phyloP scores from a whole-genome alignment of 2,888 invertebrate species.

The Lepidocyrtoides sp. region DNA sequence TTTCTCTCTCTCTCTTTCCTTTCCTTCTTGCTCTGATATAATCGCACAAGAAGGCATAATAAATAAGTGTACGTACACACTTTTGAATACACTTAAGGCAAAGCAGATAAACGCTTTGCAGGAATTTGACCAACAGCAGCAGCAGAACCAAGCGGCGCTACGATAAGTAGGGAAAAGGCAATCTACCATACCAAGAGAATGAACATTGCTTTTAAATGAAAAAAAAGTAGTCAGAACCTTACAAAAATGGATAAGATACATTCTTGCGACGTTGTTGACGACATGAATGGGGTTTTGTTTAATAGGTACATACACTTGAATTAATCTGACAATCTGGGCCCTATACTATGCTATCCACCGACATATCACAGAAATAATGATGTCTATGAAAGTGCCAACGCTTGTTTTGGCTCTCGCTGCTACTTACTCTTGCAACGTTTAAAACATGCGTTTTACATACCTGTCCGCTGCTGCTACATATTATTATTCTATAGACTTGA shows the following conservation, averaged over 20 bases:
- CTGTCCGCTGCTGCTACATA: not conserved
- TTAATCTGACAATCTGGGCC: not conserved
- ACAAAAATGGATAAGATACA: constrained; percentile 50
- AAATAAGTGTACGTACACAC: constrained; percentile 9
- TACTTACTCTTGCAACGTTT: not conserved
- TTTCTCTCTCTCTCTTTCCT: constrained; percentile 34
- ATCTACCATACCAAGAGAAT: not conserved
- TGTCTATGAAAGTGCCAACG: not conserved
- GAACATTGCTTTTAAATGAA: not conserved
- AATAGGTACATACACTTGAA: constrained; percentile 25
- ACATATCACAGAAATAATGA: constrained; percentile 11
- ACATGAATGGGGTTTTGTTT: constrained; percentile 15
- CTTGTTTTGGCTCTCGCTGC: not conserved
- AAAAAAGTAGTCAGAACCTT: constrained; percentile 67
- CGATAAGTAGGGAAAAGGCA: constrained; percentile 5
- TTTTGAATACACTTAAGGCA: constrained; percentile 11
- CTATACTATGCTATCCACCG: not conserved
- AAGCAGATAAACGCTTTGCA: constrained; percentile 62
- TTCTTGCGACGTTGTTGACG: not conserved
- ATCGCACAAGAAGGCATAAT: constrained; percentile 11
- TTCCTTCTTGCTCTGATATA: constrained; percentile 23
- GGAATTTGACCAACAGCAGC: constrained; percentile 57
- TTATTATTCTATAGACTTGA: constrained; percentile 47
- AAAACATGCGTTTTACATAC: not conserved
- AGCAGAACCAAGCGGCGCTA: not conserved